Base-by-base conservation (phyloP, 2,113 vertebrate genomes). In the Hystrix cristata region DNA sequence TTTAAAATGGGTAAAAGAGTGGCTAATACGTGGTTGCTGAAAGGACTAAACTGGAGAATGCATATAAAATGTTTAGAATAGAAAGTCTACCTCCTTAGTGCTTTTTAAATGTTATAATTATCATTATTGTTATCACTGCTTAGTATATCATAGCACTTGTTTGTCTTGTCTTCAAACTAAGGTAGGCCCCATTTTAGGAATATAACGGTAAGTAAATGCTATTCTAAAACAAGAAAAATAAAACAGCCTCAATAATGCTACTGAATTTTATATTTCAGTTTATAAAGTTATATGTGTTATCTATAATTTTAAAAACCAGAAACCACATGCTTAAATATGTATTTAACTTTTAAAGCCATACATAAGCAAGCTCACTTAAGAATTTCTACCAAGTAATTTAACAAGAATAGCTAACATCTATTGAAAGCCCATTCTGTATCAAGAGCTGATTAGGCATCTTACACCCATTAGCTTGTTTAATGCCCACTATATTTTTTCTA, bases 241-340 rank as follows among this genome's bases (percentile, higher is more conserved):
- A 76, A 51, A 71, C 1, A 27, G 1, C 51, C 9, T 12, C 5
- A 23, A 5, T 72, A 80, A 51, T 10, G 31, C 9, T 64, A 5
- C 48, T 59, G 13, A 89, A 55, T 62, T 92, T 71, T 82, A 65
- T 31, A 57, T 16, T 85, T 3, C 60, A 25, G 3, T 74, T 43
- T 60, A 5, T 80, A 84, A 92, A 62, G 57, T 83, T 82, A 65
- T 53, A 79, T 7, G 7, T 78, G 27, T 78, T 62, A 91, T 38
- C 31, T 65, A 19, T 81, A 71, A 91, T 38, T 93, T 95, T 90
- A 60, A 23, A 65, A 92, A 92, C 27, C 27, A 65, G 48, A 94
- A 85, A 16, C 7, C 60, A 57, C 69, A 65, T 65, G 14, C 18
- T 86, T 86, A 89, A 82, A 79, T 87, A 81, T 92, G 62, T 90